Evolutionary conservation across 2,888 invertebrate species (phyloP).

Genomic region (Eubasilissa splendida): DNA sequence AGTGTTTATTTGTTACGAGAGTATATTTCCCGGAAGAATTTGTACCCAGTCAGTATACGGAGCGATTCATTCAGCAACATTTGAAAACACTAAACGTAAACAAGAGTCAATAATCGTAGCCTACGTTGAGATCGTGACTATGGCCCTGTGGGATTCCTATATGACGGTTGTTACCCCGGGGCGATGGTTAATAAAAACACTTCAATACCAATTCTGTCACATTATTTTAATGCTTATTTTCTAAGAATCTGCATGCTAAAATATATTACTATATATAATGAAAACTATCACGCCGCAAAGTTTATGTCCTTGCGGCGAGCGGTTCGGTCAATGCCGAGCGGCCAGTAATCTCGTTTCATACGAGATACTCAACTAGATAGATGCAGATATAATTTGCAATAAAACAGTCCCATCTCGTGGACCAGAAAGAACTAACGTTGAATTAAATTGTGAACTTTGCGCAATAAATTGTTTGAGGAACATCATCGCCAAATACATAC

Average conservation of each 20-base stretch:
- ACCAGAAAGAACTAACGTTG: neutral
- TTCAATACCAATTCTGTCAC: no score
- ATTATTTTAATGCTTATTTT: no score
- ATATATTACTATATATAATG: slow-evolving; percentile 5
- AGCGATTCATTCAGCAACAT: slow-evolving; percentile 22
- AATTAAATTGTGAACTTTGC: neutral
- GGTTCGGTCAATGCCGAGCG: slow-evolving; percentile 28
- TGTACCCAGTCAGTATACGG: slow-evolving; percentile 22
- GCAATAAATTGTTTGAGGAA: neutral
- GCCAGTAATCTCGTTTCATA: slow-evolving; percentile 13
- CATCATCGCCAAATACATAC: neutral
- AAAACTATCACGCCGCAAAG: neutral
- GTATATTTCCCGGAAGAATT: slow-evolving; percentile 23
- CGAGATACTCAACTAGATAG: neutral
- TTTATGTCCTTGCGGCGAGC: neutral
- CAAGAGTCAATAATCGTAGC: neutral
- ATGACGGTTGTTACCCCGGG: neutral
- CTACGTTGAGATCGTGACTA: neutral
- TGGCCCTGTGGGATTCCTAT: neutral
- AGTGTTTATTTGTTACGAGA: slow-evolving; percentile 15
- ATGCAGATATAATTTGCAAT: slow-evolving; percentile 12
- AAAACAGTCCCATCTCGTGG: neutral
- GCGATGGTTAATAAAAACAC: no score
- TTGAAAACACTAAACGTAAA: neutral
- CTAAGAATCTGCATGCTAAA: neutral